These are phyloP conservation scores for Carposina sasakii DNA, from an alignment of 1,140 invertebrate species.

Conservation along the genomic window DNA sequence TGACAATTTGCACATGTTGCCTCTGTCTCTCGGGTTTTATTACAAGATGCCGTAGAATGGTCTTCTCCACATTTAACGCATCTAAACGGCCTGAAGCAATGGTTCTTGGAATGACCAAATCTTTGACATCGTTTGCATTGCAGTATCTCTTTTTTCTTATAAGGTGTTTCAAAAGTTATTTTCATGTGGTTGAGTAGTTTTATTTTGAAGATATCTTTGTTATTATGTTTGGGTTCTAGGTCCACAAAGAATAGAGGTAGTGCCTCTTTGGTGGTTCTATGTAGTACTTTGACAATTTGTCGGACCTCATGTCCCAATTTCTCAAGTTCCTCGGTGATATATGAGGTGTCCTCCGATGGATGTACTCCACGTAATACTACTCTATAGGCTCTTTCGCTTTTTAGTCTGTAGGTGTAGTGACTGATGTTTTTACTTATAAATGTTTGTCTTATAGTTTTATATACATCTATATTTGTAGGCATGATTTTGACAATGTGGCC, in stretches of 20 bases:
- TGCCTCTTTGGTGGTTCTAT: conserved; percentile 26
- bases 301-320: conserved; percentile 29
- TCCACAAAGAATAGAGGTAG: conserved; percentile 29
- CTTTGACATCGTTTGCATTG: conserved; percentile 28
- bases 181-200: conserved; percentile 24
- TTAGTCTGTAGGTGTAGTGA: conserved; percentile 46
- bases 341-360: conserved; percentile 25
- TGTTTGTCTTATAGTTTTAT: conserved; percentile 22
- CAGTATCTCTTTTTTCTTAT: conserved; percentile 25
- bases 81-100: conserved; percentile 23
- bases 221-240: conserved; percentile 28
- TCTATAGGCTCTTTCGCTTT: conserved; percentile 39
- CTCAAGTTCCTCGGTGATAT: conserved; percentile 33
- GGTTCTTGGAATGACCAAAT: conserved; percentile 30
- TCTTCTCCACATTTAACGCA: conserved; percentile 31
- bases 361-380: conserved; percentile 42
- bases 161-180: conserved; percentile 34
- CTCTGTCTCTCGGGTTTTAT: too few species aligned
- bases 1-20: too few species aligned
- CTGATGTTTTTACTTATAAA: conserved; percentile 26
- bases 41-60: conserved; percentile 15
- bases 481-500: conserved; percentile 28
- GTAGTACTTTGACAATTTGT: conserved; percentile 27
- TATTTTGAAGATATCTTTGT: conserved; percentile 32
- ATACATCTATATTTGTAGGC: conserved; percentile 19